A percentile compares a stretch with the other conserved stretches of the same genome.
Conservation (phyloP, 2,797 vertebrate genomes). For the Chrosomus eos region DNA sequence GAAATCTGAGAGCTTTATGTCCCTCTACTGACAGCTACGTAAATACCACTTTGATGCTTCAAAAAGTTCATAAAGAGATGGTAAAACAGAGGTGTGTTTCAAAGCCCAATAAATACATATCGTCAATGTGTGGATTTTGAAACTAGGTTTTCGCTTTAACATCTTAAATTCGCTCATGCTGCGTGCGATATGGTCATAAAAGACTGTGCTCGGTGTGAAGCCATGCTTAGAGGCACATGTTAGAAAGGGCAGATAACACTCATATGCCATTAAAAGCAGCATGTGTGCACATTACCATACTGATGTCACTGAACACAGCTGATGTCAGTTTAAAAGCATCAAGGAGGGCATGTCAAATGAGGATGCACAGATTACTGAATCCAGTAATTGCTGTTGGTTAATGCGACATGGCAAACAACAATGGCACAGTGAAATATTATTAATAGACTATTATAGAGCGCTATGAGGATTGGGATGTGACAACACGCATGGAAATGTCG, state of each 20-base stretch:
- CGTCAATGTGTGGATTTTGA: background rate
- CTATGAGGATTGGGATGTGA: background rate
- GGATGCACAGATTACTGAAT: conserved; percentile 21
- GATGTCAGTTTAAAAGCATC: conserved; percentile 36
- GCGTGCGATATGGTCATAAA: conserved; percentile 23
- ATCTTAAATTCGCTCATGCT: conserved; percentile 36
- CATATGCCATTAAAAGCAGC: conserved; percentile 28
- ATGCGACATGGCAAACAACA: background rate
- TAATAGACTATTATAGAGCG: background rate
- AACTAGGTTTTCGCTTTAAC: conserved; percentile 13
- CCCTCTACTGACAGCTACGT: too few species aligned
- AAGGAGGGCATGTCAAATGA: conserved; percentile 19
- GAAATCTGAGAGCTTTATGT: too few species aligned
- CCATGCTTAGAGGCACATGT: conserved; percentile 37
- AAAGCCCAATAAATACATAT: background rate
- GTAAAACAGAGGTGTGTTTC: background rate
- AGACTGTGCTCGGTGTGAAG: conserved; percentile 24
- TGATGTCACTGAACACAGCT: conserved; percentile 29
- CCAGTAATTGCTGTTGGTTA: conserved; percentile 10
- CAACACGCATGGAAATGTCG: background rate
- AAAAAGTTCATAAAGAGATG: too few species aligned
- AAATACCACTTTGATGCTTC: too few species aligned
- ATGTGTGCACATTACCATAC: background rate
- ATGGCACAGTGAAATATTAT: conserved; percentile 5
- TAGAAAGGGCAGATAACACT: conserved; percentile 30